Conservation (phyloP, 2,888 invertebrate genomes). For the Lasioglossum zephyrum region DNA sequence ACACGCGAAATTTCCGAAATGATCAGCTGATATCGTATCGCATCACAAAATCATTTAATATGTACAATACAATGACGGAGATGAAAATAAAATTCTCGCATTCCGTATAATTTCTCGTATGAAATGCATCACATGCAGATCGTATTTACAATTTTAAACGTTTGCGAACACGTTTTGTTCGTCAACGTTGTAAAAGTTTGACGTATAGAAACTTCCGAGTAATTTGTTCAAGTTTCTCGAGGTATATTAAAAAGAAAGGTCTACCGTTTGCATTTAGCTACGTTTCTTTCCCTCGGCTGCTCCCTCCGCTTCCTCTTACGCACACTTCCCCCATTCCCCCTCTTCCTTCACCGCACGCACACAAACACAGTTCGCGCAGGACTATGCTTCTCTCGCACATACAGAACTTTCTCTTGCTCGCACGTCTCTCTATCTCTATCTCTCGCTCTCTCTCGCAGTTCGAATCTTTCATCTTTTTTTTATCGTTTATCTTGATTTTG, state of each 20-base stretch:
- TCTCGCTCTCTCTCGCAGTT: constrained; percentile 58
- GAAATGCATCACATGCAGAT: constrained; percentile 10
- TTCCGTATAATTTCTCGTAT: background rate
- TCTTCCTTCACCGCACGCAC: background rate
- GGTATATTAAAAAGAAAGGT: constrained; percentile 23
- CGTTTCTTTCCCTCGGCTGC: background rate
- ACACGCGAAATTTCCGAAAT: background rate
- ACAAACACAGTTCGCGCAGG: constrained; percentile 19
- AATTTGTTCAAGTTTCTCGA: constrained; percentile 19
- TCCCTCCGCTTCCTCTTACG: constrained; percentile 40
- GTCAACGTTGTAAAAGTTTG: background rate
- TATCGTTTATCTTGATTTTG: constrained; percentile 76
- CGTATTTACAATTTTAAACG: constrained; percentile 47
- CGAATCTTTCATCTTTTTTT: constrained; percentile 71
- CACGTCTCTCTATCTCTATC: constrained; percentile 22
- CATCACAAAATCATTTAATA: background rate
- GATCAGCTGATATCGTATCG: background rate
- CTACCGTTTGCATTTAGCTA: constrained; percentile 31
- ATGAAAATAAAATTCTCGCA: background rate
- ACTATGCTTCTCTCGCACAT: constrained; percentile 26
- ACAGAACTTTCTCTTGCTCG: constrained; percentile 37
- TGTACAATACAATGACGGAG: background rate
- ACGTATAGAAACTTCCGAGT: background rate
- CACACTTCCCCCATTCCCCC: background rate
- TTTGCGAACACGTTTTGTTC: background rate